Percentiles rank a stretch among this genome's conserved stretches.
phyloP scores from a whole-genome alignment of 2,113 vertebrate genomes.

The Gobiocypris rarus region DNA sequence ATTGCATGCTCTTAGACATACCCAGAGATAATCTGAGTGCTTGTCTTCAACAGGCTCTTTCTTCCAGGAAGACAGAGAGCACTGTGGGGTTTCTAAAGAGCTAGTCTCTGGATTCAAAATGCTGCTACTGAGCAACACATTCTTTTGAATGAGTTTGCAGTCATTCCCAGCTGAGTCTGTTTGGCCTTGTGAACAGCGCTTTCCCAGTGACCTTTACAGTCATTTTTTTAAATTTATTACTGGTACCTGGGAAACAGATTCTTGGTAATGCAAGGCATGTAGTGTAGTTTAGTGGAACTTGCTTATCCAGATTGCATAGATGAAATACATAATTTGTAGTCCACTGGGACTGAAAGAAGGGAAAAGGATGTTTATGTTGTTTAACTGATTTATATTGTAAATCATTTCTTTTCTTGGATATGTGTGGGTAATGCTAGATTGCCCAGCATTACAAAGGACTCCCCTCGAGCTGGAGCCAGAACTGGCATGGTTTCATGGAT shows the following conservation, averaged over 20 bases:
- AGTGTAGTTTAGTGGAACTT: background rate
- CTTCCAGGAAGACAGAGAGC: conserved; percentile 45
- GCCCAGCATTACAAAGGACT: conserved; percentile 48
- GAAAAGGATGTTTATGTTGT: conserved; percentile 6
- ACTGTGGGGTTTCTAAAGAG: conserved; percentile 64
- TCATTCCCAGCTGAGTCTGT: conserved; percentile 37
- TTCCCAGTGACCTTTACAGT: background rate
- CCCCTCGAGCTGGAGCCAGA: conserved; percentile 13
- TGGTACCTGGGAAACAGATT: conserved; percentile 18
- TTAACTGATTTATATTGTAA: conserved; percentile 1
- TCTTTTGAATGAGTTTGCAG: conserved; percentile 49
- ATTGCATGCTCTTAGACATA: background rate
- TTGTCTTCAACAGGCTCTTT: conserved; percentile 27
- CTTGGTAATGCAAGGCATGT: conserved; percentile 33
- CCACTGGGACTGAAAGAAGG: background rate
- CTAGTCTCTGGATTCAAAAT: conserved; percentile 59
- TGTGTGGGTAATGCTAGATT: conserved; percentile 16
- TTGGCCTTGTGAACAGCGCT: conserved; percentile 7
- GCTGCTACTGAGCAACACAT: conserved; percentile 30
- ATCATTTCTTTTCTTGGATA: conserved; percentile 19
- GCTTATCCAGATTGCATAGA: background rate
- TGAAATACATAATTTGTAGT: background rate
- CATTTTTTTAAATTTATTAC: conserved; percentile 22
- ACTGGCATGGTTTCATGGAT: conserved; percentile 39
- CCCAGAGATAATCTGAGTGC: background rate